Conservation (phyloP, 2,888 invertebrate genomes). For the Eupithecia abbreviata region DNA sequence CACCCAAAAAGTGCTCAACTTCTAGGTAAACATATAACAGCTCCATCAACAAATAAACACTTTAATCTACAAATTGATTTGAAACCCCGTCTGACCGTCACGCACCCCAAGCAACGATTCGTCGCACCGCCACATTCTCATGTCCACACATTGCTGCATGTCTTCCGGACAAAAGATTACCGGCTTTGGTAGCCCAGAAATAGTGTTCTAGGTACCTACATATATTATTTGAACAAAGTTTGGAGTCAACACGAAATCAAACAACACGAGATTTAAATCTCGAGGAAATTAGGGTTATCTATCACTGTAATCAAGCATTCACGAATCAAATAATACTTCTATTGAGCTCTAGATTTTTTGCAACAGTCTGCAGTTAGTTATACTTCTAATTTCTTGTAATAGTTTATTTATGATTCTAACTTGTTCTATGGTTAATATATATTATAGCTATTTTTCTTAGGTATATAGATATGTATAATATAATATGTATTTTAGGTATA, state of each 20-base stretch:
- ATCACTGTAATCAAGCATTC: not conserved
- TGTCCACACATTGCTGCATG: slow-evolving; percentile 24
- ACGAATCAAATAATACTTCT: not conserved
- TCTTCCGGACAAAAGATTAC: slow-evolving; percentile 10
- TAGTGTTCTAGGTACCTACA: not conserved
- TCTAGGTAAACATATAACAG: too few relatives aligned
- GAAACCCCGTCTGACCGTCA: slow-evolving; percentile 48
- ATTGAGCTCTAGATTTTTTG: not conserved
- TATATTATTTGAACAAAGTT: not conserved
- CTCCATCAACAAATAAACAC: slow-evolving; percentile 10
- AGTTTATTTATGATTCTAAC: too few relatives aligned
- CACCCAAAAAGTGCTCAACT: too few relatives aligned
- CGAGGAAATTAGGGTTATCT: not conserved
- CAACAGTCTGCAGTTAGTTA: too few relatives aligned
- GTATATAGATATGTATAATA: too few relatives aligned
- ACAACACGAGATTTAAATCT: not conserved
- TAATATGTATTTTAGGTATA: too few relatives aligned
- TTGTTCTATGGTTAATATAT: too few relatives aligned
- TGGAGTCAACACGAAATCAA: not conserved
- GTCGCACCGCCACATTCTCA: slow-evolving; percentile 31
- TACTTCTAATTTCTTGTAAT: too few relatives aligned
- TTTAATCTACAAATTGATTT: slow-evolving; percentile 40
- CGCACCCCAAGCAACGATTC: slow-evolving; percentile 48
- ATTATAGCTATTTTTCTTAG: too few relatives aligned
- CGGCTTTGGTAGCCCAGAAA: slow-evolving; percentile 18